Base-by-base conservation (phyloP, 2,888 invertebrate species). In the Smittia aterrima region DNA sequence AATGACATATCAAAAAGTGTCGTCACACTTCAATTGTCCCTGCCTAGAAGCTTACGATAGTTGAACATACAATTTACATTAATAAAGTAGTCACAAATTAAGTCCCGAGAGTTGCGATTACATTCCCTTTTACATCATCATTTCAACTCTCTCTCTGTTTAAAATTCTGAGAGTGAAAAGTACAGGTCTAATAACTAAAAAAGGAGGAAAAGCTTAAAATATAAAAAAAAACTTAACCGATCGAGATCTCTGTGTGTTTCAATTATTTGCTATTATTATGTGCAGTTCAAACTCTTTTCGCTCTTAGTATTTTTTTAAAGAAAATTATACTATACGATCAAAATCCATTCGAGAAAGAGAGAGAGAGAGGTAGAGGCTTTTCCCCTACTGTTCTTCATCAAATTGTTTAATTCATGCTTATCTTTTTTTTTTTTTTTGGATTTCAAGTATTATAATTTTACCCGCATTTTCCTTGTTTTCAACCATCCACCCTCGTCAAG, bases 201-300 rank as follows among this genome's bases (percentile, higher is more conserved):
- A 58, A 58, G 58, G 6, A n/a, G 3, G 22, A 58, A 58, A 47
- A 58, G 18, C 58, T 58, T 58, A 58, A 58, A 47, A 47, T n/a
- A 13, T 3, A 58, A 58, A 58, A 58, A 27, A 66, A 66, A 27
- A 27, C 71, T 71, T 71, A 71, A 54, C 58, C 13, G 16, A 72
- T 72, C 72, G 72, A 72, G 72, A 72, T 72, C 72, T 72, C 24
- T 71, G 70, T 71, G 72, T 70, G 70, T 54, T 70, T 62, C 70
- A 70, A 70, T 68, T 70, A 70, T 53, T 72, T 72, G 58, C 62
- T 62, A 72, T 72, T 72, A 3, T 40, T 20, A 58, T 72, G 72
- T 72, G 72, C 72, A 72, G 58, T 71, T 58, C 54, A 54, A 71
- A 54, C 58, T 58, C 1, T 18, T 18, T 58, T n/a, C 22, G 2